Percentiles rank a stretch among this genome's conserved stretches.
Conservation (phyloP, 1,140 invertebrate species). For the Monochamus saltuarius region DNA sequence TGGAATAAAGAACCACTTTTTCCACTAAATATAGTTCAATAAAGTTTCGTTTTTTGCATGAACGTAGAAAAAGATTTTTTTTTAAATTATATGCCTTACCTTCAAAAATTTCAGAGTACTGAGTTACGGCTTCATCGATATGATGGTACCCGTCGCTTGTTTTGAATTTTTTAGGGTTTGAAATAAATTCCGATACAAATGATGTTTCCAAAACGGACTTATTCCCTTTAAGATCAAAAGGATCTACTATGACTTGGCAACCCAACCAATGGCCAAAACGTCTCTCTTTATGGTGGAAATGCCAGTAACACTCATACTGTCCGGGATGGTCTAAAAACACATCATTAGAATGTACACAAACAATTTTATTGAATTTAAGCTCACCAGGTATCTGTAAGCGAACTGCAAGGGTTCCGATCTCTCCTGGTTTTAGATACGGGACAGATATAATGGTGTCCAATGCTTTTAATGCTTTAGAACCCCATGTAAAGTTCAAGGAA, state of each 20-base stretch:
- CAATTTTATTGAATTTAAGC: conserved; percentile 7
- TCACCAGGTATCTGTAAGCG: conserved; percentile 47
- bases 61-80: too few species aligned
- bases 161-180: not conserved
- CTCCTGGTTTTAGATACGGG: conserved; percentile 45
- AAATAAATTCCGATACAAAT: not conserved
- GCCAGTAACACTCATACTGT: conserved; percentile 51
- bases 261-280: conserved; percentile 50
- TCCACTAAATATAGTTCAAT: too few species aligned
- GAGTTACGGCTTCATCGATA: conserved; percentile 3
- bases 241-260: conserved; percentile 42
- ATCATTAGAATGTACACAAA: conserved; percentile 6
- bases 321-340: conserved; percentile 41
- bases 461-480: conserved; percentile 43
- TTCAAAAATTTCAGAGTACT: not conserved
- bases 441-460: conserved; percentile 37
- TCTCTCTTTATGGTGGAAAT: conserved; percentile 47
- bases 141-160: not conserved
- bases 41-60: too few species aligned
- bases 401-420: conserved; percentile 44
- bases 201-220: conserved; percentile 23
- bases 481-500: conserved; percentile 47
- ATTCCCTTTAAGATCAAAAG: conserved; percentile 28
- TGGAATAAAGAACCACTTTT: too few species aligned
- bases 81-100: not conserved